A percentile compares a stretch with the other conserved stretches of the same genome.
Conservation (phyloP, 2,113 vertebrate species). For the Pipa parva region DNA sequence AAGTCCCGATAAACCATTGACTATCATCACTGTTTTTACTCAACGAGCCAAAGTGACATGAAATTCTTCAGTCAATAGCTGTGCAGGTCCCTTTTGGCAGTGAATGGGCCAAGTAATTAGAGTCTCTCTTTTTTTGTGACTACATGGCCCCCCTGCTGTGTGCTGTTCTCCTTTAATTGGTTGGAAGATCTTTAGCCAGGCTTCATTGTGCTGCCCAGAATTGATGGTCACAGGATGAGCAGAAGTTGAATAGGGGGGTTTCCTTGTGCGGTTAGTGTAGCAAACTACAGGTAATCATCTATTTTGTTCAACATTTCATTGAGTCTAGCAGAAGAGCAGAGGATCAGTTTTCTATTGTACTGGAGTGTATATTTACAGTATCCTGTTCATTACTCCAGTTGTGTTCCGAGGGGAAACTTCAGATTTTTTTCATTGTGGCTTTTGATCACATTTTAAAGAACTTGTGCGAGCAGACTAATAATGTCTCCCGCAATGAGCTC, state of each 20-base stretch:
- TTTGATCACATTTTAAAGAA: too few species aligned
- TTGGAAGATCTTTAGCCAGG: not conserved
- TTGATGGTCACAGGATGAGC: constrained; percentile 1
- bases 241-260: not conserved
- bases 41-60: not conserved
- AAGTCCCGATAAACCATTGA: too few species aligned
- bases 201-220: not conserved
- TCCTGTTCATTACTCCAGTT: too few species aligned
- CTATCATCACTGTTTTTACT: not conserved
- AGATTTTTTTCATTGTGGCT: too few species aligned
- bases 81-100: not conserved
- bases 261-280: not conserved
- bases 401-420: too few species aligned
- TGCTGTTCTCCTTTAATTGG: constrained; percentile 5
- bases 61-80: not conserved
- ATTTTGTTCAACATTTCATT: too few species aligned
- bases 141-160: not conserved
- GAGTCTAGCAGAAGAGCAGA: too few species aligned
- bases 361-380: too few species aligned
- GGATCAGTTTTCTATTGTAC: too few species aligned
- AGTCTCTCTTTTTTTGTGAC: not conserved
- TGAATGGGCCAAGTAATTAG: not conserved
- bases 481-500: too few species aligned
- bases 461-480: too few species aligned
- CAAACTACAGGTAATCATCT: not conserved